Evolutionary conservation across 2,113 vertebrate species (phyloP).

Genomic region (Caloenas nicobarica): DNA sequence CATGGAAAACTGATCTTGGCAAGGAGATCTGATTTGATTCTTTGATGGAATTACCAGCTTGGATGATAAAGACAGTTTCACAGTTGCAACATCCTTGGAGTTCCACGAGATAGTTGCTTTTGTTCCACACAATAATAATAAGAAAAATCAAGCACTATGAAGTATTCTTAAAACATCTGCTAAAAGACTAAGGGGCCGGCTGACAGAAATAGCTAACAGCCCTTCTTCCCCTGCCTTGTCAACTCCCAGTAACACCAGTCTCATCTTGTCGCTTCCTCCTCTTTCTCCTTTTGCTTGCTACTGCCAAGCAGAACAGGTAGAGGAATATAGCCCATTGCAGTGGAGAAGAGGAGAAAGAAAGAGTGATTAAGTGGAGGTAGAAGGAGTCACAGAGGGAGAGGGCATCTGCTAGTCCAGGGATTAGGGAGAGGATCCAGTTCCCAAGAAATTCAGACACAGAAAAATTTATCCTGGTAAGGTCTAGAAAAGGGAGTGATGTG

Average conservation of each 20-base stretch:
- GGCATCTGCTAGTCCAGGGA: neutral
- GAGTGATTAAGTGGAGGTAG: neutral
- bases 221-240: neutral
- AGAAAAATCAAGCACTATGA: neutral
- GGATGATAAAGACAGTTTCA: neutral
- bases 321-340: neutral
- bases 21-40: neutral
- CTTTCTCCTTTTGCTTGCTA: neutral
- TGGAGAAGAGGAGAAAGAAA: neutral
- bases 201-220: neutral
- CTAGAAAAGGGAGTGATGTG: neutral
- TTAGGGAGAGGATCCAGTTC: neutral
- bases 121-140: neutral
- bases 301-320: neutral
- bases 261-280: neutral
- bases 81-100: neutral
- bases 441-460: neutral
- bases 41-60: neutral
- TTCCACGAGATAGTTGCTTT: neutral
- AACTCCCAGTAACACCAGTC: neutral
- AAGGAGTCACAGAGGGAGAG: neutral
- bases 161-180: neutral
- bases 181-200: neutral
- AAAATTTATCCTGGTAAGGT: neutral
- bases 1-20: neutral